Percentiles rank a stretch among this genome's conserved stretches.
These are phyloP conservation scores for Cerceris rybyensis DNA, from an alignment of 2,888 invertebrate genomes.

Conservation along the genomic window DNA sequence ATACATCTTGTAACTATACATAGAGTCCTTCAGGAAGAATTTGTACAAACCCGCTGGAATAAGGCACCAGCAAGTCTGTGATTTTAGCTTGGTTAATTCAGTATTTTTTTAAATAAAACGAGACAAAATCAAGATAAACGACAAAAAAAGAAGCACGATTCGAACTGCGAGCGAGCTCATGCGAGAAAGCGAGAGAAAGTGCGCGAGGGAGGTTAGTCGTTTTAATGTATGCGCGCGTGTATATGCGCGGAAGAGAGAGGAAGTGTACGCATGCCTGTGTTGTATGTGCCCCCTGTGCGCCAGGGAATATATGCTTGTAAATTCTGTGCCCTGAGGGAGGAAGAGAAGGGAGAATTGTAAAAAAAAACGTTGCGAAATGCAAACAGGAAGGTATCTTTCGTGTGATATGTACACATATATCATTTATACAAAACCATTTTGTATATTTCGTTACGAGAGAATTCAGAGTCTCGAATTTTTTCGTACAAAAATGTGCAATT, in stretches of 20 bases:
- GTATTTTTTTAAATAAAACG: constrained; percentile 81
- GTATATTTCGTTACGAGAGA: background rate
- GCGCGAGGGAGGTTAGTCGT: constrained; percentile 26
- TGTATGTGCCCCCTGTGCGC: background rate
- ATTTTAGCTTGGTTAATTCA: constrained; percentile 82
- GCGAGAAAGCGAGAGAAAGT: constrained; percentile 35
- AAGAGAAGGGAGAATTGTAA: constrained; percentile 22
- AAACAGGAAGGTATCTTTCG: constrained; percentile 30
- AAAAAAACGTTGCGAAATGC: constrained; percentile 23
- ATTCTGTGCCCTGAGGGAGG: background rate
- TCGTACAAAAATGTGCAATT: background rate
- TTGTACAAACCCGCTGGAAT: constrained; percentile 79
- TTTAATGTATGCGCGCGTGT: constrained; percentile 23
- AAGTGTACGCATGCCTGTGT: background rate
- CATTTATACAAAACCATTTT: background rate
- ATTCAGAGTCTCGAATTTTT: constrained; percentile 8
- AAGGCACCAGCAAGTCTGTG: constrained; percentile 79
- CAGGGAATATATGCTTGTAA: too few relatives aligned
- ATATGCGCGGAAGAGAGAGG: background rate
- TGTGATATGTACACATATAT: too few relatives aligned
- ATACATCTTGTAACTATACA: constrained; percentile 74
- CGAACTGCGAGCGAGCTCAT: constrained; percentile 55
- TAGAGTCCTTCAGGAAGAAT: constrained; percentile 81
- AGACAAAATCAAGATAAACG: constrained; percentile 72
- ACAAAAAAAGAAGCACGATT: constrained; percentile 68